These are phyloP conservation scores for Pygocentrus nattereri DNA, from an alignment of 2,797 vertebrate species.

Conservation along the genomic window DNA sequence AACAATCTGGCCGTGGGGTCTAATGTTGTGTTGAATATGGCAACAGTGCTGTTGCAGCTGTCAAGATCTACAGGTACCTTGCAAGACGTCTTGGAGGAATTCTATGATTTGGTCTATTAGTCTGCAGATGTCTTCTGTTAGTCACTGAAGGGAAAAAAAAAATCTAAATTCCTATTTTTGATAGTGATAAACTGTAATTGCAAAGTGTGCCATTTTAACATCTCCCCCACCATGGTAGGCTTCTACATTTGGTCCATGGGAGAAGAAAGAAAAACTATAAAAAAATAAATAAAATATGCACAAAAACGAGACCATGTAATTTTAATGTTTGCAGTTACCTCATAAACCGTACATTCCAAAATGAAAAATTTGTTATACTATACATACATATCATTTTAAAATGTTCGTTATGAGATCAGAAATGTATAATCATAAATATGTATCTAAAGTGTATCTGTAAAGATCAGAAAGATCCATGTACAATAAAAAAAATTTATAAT, in stretches of 20 bases:
- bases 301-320: constrained; percentile 90
- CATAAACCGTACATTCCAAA: constrained; percentile 99
- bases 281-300: constrained; percentile 81
- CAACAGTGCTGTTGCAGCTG: constrained; percentile 67
- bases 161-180: constrained; percentile 89
- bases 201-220: constrained; percentile 89
- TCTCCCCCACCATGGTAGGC: constrained; percentile 80
- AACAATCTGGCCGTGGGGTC: constrained; percentile 71
- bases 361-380: constrained; percentile 88
- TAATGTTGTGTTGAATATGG: constrained; percentile 73
- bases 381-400: constrained; percentile 98
- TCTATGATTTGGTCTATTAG: constrained; percentile 81
- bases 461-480: constrained; percentile 93
- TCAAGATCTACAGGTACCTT: constrained; percentile 77
- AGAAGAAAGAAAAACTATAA: constrained; percentile 73
- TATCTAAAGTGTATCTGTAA: constrained; percentile 92
- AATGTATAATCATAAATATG: constrained; percentile 92
- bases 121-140: constrained; percentile 85
- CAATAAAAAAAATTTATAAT: constrained; percentile 97
- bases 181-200: constrained; percentile 83
- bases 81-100: constrained; percentile 76
- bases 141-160: constrained; percentile 80
- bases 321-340: constrained; percentile 97
- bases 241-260: constrained; percentile 78
- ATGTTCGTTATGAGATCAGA: constrained; percentile 88